Percentiles rank a stretch among this genome's conserved stretches.
These are phyloP conservation scores for Chionis minor DNA, from an alignment of 2,113 vertebrate genomes.

Conservation along the genomic window DNA sequence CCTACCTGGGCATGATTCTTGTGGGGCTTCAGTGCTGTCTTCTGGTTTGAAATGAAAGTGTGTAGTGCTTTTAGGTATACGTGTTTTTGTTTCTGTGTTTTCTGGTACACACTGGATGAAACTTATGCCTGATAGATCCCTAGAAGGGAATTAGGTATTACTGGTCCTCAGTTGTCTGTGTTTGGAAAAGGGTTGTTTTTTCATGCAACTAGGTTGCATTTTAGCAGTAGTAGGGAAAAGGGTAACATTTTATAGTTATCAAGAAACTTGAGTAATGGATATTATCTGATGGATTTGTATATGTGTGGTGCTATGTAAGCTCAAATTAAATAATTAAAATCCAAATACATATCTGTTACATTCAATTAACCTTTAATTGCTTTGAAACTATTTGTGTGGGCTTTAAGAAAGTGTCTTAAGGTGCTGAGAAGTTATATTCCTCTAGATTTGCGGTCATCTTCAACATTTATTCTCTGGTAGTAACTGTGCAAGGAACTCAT, in stretches of 20 bases:
- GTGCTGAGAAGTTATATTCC: not conserved
- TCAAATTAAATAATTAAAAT: not conserved
- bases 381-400: not conserved
- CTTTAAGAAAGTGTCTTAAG: not conserved
- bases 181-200: not conserved
- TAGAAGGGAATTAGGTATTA: not conserved
- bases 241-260: not conserved
- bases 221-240: not conserved
- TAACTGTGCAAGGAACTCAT: not conserved
- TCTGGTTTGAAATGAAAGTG: not conserved
- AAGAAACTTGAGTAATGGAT: not conserved
- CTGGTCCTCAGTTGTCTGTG: not conserved
- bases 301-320: not conserved
- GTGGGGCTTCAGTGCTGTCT: not conserved
- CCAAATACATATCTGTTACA: not conserved
- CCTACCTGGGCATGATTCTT: rapidly evolving
- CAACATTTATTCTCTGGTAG: not conserved
- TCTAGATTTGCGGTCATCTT: not conserved
- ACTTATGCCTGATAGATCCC: not conserved
- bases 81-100: not conserved
- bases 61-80: rapidly evolving
- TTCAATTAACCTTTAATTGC: not conserved
- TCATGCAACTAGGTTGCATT: not conserved
- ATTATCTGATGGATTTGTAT: not conserved
- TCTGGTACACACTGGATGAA: not conserved